phyloP scores from a whole-genome alignment of 2,797 vertebrate species.

The Sebastes goodei region DNA sequence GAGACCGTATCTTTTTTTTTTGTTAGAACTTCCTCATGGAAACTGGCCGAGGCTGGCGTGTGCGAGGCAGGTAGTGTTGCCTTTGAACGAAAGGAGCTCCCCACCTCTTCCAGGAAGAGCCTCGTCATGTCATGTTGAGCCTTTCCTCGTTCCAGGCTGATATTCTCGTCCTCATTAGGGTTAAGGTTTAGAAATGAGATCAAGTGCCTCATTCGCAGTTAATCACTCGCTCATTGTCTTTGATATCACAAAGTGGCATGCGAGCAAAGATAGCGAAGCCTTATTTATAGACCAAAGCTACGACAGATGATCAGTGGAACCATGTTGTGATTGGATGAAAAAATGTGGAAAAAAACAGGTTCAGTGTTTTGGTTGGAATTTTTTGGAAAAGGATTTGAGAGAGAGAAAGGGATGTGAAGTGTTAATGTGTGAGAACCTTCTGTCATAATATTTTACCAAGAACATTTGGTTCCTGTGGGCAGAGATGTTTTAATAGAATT shows the following conservation, averaged over 20 bases:
- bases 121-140: conserved; percentile 18
- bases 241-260: conserved; percentile 51
- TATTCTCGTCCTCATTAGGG: conserved; percentile 54
- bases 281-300: conserved; percentile 43
- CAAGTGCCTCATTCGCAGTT: conserved; percentile 54
- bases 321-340: conserved; percentile 32
- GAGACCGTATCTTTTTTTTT: conserved; percentile 16
- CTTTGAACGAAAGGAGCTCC: conserved; percentile 42
- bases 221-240: conserved; percentile 48
- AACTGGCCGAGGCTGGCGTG: conserved; percentile 25
- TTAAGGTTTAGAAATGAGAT: conserved; percentile 55
- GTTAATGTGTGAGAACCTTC: not conserved
- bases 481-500: not conserved
- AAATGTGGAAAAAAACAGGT: conserved; percentile 1
- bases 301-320: conserved; percentile 31
- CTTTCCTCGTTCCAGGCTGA: conserved; percentile 41
- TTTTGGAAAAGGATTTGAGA: not conserved
- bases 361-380: not conserved
- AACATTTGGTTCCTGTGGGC: not conserved
- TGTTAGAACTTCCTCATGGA: conserved; percentile 38
- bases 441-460: not conserved
- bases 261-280: conserved; percentile 33
- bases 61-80: conserved; percentile 12
- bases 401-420: not conserved
- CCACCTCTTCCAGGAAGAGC: conserved; percentile 21